Evolutionary conservation across 2,888 invertebrate species (phyloP).

Genomic region (Agonopterix arenella): DNA sequence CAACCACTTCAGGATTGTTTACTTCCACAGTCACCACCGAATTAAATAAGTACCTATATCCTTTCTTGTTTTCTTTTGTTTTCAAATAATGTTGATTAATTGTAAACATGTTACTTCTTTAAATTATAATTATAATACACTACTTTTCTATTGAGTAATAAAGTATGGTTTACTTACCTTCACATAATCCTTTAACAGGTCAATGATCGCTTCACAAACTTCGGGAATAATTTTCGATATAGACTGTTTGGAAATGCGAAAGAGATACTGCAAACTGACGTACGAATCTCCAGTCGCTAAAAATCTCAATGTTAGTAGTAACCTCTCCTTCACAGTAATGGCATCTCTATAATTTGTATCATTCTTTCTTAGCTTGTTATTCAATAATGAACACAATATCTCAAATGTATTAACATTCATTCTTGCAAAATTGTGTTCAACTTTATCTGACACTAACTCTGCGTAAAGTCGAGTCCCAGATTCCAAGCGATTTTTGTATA

Average conservation of each 20-base stretch:
- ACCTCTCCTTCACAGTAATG: constrained; percentile 18
- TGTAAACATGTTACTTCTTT: constrained; percentile 9
- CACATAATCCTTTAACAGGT: constrained; percentile 15
- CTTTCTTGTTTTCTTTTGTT: constrained; percentile 5
- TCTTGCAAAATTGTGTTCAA: constrained; percentile 18
- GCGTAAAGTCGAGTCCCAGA: constrained; percentile 8
- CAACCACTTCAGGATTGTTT: constrained; percentile 10
- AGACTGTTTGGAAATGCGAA: constrained; percentile 14
- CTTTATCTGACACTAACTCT: constrained; percentile 15
- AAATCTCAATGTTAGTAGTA: constrained; percentile 17
- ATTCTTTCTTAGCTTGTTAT: constrained; percentile 12
- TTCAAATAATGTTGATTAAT: constrained; percentile 10
- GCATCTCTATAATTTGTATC: constrained; percentile 19
- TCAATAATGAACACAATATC: constrained; percentile 17
- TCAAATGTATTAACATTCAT: constrained; percentile 18
- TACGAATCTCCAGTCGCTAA: constrained; percentile 21
- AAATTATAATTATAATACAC: constrained; percentile 12
- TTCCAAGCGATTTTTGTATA: constrained; percentile 11
- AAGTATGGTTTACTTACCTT: constrained; percentile 16
- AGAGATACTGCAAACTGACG: constrained; percentile 5
- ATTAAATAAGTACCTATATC: constrained; percentile 14
- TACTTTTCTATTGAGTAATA: constrained; percentile 14
- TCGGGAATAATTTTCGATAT: constrained; percentile 18
- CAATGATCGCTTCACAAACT: constrained; percentile 19
- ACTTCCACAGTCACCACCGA: constrained; percentile 13